phyloP scores from a whole-genome alignment of 2,888 invertebrate genomes.

The Mechanitis mazaeus region DNA sequence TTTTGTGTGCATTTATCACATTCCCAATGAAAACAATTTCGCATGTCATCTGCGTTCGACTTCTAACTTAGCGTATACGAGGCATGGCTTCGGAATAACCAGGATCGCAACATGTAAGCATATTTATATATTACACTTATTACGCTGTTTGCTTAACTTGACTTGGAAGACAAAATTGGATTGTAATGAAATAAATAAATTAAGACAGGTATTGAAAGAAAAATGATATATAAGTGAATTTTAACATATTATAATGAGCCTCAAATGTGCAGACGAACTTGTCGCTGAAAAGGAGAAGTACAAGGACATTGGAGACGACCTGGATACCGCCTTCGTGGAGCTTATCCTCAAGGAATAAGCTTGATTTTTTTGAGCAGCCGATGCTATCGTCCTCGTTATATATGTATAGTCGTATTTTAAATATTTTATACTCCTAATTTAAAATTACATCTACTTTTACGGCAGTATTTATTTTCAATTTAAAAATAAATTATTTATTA shows the following conservation, averaged over 20 bases:
- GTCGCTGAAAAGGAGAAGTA: slow-evolving; percentile 99
- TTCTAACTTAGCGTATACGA: slow-evolving; percentile 31
- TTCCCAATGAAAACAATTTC: slow-evolving; percentile 15
- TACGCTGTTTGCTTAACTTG: slow-evolving; percentile 56
- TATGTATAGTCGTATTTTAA: slow-evolving; percentile 61
- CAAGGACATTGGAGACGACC: slow-evolving; percentile 99
- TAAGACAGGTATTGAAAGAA: slow-evolving; percentile 2
- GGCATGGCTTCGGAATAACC: slow-evolving; percentile 74
- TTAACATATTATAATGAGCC: slow-evolving; percentile 8
- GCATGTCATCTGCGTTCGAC: no score
- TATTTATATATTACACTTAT: slow-evolving; percentile 30
- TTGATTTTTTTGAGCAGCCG: slow-evolving; percentile 12
- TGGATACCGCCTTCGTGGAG: slow-evolving; percentile 99
- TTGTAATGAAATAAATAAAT: slow-evolving; percentile 8
- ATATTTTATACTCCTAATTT: slow-evolving; percentile 71
- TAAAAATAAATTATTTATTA: slow-evolving; percentile 68
- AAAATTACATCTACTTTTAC: slow-evolving; percentile 69
- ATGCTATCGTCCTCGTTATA: slow-evolving; percentile 44
- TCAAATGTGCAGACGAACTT: slow-evolving; percentile 84
- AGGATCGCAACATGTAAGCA: slow-evolving; percentile 49
- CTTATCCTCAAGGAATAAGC: slow-evolving; percentile 85
- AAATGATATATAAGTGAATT: slow-evolving; percentile 9
- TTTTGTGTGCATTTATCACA: slow-evolving; percentile 55
- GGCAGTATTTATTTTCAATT: slow-evolving; percentile 74
- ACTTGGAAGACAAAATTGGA: slow-evolving; percentile 41